phyloP scores from a whole-genome alignment of 1,140 invertebrate species.

The Leptopilina clavipes region DNA sequence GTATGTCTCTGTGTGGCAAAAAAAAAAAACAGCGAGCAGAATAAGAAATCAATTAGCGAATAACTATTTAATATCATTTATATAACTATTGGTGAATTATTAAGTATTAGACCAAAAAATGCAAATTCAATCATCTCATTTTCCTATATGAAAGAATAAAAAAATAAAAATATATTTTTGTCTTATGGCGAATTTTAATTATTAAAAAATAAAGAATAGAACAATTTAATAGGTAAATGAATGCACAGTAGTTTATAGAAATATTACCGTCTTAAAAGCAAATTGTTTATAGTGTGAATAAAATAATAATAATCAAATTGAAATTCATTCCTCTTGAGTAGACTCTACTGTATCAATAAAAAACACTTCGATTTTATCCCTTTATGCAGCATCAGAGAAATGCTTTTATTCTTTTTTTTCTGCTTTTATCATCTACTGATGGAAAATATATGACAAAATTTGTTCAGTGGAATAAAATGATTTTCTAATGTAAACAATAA shows the following conservation, averaged over 20 bases:
- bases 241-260: too few species aligned
- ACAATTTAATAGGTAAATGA: too few species aligned
- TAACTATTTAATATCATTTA: conserved; percentile 5
- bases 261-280: background rate
- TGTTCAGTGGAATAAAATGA: background rate
- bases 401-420: background rate
- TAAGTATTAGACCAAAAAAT: too few species aligned
- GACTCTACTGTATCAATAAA: background rate
- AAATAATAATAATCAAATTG: background rate
- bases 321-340: background rate
- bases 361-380: background rate
- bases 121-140: too few species aligned
- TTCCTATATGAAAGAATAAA: too few species aligned
- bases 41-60: conserved; percentile 3
- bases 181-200: too few species aligned
- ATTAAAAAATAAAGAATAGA: too few species aligned
- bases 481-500: background rate
- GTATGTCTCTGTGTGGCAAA: background rate
- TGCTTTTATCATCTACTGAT: background rate
- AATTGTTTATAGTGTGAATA: background rate
- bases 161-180: too few species aligned
- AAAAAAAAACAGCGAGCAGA: background rate
- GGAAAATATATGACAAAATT: background rate
- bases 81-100: background rate
- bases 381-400: conserved; percentile 7